Conservation (phyloP, 2,113 vertebrate species). For the Xiphorhynchus elegans region DNA sequence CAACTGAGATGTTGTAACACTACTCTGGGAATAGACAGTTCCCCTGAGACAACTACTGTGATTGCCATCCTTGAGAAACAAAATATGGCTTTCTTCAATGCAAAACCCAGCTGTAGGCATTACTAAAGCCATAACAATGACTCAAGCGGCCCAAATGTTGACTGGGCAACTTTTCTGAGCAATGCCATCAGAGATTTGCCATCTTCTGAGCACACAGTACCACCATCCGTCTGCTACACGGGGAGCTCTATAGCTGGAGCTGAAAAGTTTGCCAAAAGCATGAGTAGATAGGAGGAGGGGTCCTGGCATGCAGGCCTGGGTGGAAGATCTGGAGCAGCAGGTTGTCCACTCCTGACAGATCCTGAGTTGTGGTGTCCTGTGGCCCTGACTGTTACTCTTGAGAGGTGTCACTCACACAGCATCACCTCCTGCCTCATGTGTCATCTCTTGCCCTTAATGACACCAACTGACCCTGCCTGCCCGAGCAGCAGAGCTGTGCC, state of each 20-base stretch:
- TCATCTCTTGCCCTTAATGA: neutral
- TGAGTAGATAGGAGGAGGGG: neutral
- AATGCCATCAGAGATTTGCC: neutral
- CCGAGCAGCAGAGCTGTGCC: neutral
- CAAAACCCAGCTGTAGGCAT: neutral
- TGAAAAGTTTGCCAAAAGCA: neutral
- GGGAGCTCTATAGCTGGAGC: neutral
- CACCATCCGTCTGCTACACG: neutral
- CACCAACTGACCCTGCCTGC: neutral
- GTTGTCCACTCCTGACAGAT: neutral
- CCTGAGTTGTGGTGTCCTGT: neutral
- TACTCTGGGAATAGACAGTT: neutral
- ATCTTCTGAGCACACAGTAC: neutral
- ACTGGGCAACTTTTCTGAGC: neutral
- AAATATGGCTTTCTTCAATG: neutral
- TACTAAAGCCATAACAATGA: neutral
- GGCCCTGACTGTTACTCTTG: fast-evolving
- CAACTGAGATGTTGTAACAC: neutral
- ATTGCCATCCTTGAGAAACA: neutral
- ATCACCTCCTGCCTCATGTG: neutral
- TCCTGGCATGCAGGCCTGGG: neutral
- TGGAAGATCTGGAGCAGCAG: neutral
- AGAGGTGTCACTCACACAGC: neutral
- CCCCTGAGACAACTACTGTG: neutral
- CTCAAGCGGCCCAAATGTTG: neutral